Percentiles rank a stretch among this genome's conserved stretches.
Evolutionary conservation across 2,113 vertebrate species (phyloP).

Genomic region (Ochotona curzoniae): DNA sequence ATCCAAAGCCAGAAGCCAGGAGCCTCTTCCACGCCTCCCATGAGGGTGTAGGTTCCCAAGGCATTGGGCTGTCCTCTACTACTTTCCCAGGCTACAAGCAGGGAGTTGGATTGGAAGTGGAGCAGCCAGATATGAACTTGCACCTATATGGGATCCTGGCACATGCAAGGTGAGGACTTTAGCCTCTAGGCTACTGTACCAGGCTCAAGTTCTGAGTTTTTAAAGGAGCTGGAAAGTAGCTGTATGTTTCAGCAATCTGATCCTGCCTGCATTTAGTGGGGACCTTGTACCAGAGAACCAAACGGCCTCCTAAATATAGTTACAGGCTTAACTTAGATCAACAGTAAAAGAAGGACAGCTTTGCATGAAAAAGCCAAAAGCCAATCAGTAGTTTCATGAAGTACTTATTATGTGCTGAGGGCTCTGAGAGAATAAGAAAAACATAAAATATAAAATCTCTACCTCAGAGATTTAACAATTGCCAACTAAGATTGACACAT

Average conservation of each 20-base stretch:
- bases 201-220: conserved; percentile 5
- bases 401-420: neutral
- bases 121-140: no score
- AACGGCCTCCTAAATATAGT: neutral
- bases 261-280: neutral
- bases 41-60: no score
- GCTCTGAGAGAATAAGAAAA: neutral
- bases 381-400: neutral
- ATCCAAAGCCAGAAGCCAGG: no score
- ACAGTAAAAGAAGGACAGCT: neutral
- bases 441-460: neutral
- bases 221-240: neutral
- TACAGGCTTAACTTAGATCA: neutral
- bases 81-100: no score
- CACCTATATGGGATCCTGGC: no score
- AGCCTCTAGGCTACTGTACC: no score
- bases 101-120: no score
- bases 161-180: no score
- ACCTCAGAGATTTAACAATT: neutral
- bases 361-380: conserved; percentile 49
- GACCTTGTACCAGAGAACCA: neutral
- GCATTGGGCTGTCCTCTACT: no score
- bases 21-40: no score
- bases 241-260: neutral
- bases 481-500: neutral